Evolutionary conservation across 2,797 vertebrate species (phyloP).

Genomic region (Falco novaeseelandiae): DNA sequence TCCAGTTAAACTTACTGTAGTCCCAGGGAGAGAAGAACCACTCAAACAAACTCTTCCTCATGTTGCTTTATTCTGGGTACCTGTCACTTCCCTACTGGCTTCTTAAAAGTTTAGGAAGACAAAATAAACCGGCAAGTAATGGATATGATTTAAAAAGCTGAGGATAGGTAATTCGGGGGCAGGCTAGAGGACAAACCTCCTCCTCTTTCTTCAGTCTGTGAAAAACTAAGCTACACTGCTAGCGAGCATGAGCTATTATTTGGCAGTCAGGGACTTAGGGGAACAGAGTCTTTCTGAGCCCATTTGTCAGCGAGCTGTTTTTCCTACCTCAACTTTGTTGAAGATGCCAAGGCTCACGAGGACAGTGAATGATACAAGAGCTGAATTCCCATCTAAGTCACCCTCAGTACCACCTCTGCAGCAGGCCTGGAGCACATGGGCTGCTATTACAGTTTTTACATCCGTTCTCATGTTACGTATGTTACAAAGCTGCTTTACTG

Average conservation of each 20-base stretch:
- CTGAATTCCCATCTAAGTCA: neutral
- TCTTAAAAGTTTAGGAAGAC: neutral
- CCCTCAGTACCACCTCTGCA: neutral
- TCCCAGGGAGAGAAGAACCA: neutral
- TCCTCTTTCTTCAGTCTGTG: neutral
- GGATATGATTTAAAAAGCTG: neutral
- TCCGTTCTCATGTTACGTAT: constrained; percentile 7
- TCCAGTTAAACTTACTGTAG: neutral
- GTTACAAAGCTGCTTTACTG: constrained; percentile 54
- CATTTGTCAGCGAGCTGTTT: neutral
- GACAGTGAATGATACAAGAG: neutral
- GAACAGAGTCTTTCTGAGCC: neutral
- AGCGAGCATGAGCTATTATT: neutral
- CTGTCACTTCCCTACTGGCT: neutral
- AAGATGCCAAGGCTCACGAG: rapidly evolving
- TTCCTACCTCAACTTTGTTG: neutral
- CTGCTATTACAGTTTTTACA: constrained; percentile 24
- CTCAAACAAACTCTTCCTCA: neutral
- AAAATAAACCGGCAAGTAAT: neutral
- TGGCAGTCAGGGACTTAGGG: neutral
- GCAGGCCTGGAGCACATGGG: neutral
- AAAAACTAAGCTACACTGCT: neutral
- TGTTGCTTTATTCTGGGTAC: neutral
- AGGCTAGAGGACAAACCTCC: neutral
- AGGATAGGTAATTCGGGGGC: neutral